A percentile compares a stretch with the other conserved stretches of the same genome.
These are phyloP conservation scores for Tetragnatha montana DNA, from an alignment of 2,888 invertebrate species.

Conservation along the genomic window DNA sequence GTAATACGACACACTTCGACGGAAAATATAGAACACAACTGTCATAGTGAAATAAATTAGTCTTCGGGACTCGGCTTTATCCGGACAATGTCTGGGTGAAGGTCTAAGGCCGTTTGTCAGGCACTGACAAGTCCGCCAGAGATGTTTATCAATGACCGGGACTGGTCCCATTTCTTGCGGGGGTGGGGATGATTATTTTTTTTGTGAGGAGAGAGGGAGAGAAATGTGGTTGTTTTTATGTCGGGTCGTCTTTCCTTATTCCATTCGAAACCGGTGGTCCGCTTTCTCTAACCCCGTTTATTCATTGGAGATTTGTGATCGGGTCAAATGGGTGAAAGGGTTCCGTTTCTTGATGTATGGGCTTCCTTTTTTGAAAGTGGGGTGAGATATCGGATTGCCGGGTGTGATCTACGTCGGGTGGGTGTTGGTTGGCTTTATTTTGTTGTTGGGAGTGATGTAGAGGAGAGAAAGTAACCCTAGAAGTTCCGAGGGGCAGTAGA, in stretches of 20 bases:
- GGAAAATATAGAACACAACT: slow-evolving; percentile 36
- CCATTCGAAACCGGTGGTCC: background rate
- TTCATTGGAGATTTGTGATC: slow-evolving; percentile 5
- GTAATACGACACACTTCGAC: slow-evolving; percentile 63
- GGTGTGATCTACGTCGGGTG: background rate
- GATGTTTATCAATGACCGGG: slow-evolving; percentile 62
- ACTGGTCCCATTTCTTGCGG: slow-evolving; percentile 41
- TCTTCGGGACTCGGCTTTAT: slow-evolving; percentile 63
- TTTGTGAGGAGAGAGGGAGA: background rate
- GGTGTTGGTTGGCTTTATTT: background rate
- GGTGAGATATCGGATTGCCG: background rate
- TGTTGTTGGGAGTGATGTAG: background rate
- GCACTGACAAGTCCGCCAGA: slow-evolving; percentile 44
- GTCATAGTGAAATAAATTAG: slow-evolving; percentile 69
- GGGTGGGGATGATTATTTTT: slow-evolving; percentile 16
- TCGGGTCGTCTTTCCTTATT: background rate
- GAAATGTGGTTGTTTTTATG: slow-evolving; percentile 2
- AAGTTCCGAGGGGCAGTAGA: too few species aligned
- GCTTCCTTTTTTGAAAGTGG: background rate
- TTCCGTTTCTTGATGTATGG: background rate
- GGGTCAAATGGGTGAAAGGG: background rate
- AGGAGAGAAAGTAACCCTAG: background rate
- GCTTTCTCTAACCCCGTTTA: slow-evolving; percentile 23
- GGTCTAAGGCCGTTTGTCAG: slow-evolving; percentile 63
- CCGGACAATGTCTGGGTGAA: slow-evolving; percentile 55